Evolutionary conservation across 2,888 invertebrate genomes (phyloP), one percentile per base, ranked within the genome.

Genomic region (Hypomecis atomaria): DNA sequence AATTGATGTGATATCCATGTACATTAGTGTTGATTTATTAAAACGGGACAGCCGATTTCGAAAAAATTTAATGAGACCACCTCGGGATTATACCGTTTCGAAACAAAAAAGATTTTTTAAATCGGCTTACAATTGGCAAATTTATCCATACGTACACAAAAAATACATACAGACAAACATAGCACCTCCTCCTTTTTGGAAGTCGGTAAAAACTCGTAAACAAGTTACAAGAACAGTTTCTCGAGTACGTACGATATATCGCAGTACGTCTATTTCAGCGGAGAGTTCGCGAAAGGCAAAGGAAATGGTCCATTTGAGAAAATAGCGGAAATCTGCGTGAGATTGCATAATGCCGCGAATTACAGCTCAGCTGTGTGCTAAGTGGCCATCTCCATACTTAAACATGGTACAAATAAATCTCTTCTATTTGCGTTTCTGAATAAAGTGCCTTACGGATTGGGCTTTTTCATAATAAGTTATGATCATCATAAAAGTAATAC

Each of bases 271-370:
- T 73, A 59, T 59, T 67, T 63, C 56, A 77, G 65, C 69, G 64
- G 5, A 13, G 49, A 56, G 70, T 70, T 73, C 63, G 42, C 57
- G 62, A 69, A 53, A 62, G 65, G 54, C 69, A 56, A 56, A 69
- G 73, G 71, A 68, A 76, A 72, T 75, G 71, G 74, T 62, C 71
- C 78, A 77, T 77, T 79, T 71, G 69, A 76, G 74, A 74, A 77
- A 76, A 76, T 77, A 68, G 72, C 59, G 60, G 44, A 58, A 67
- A 67, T 66, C 69, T 71, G 71, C 76, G 70, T 73, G 69, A 65
- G 69, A 70, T 73, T 72, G 74, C 75, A 74, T 77, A 77, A 74
- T 75, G 72, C 65, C 33, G 54, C 42, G 48, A 60, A 58, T 67
- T 65, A 59, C 40, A 55, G 59, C 65, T 52, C 56, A 60, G 47